phyloP scores from a whole-genome alignment of 2,888 invertebrate genomes.

The Apodemia mormo region DNA sequence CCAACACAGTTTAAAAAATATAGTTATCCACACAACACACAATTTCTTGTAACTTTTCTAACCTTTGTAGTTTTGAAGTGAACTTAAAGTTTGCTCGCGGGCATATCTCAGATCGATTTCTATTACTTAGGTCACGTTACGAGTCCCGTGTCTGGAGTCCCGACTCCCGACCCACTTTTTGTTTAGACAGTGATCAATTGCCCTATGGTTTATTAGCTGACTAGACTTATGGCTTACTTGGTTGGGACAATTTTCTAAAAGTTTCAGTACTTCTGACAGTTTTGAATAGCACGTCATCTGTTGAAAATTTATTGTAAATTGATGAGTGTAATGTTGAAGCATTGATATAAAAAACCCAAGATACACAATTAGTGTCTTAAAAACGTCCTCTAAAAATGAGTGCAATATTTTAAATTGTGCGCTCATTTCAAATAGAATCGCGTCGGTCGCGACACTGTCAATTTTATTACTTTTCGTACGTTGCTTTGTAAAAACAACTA shows the following conservation, averaged over 20 bases:
- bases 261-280: no score
- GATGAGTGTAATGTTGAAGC: no score
- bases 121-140: not conserved
- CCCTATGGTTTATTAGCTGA: not conserved
- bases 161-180: not conserved
- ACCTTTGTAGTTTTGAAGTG: constrained; percentile 1
- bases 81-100: not conserved
- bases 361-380: no score
- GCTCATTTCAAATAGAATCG: no score
- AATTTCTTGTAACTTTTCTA: not conserved
- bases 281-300: no score
- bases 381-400: no score
- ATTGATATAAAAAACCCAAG: no score
- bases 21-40: not conserved
- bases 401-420: no score
- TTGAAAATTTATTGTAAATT: no score
- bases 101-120: not conserved
- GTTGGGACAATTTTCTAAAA: not conserved
- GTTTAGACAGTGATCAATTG: constrained; percentile 2
- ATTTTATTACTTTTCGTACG: no score
- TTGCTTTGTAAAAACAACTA: no score
- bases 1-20: not conserved
- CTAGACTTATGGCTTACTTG: not conserved
- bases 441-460: no score
- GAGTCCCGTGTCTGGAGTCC: constrained; percentile 12